Base-by-base conservation (phyloP, 2,888 invertebrate species). In the Hirtodrosophila alboralis region DNA sequence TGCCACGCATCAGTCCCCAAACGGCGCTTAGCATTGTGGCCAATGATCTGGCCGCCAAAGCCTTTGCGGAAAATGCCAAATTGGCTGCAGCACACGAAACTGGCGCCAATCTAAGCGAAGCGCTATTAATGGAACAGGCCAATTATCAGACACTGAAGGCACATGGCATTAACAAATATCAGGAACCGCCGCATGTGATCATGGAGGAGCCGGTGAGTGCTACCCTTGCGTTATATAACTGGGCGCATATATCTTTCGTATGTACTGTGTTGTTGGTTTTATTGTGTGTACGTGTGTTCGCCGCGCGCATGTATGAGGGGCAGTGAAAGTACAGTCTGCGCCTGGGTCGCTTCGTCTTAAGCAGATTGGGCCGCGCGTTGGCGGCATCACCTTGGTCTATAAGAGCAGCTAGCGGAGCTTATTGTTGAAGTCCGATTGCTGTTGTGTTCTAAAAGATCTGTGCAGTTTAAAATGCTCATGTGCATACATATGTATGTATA, bases 1-100 rank as follows among this genome's bases (percentile, higher is more conserved):
- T 97, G 91, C 95, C 96, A 4, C 92, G 97, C 59, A 93, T 95
- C n/a, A 93, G 95, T 47, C 95, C 97, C 5, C 96, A 96, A 87
- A 96, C 97, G 4, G 95, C 95, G 30, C 95, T 96, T 88, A 95
- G 96, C 58, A 94, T 94, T 64, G 92, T 96, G 72, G 97, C 97
- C 9, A 96, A 96, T 90, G 95, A 94, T 89, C 93, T 94, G 45
- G 95, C 96, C 0, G 92, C 93, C 64, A 91, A 92, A 53, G 93
- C 94, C 41, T 92, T 92, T 62, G 92, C 92, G 75, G 93, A 93
- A 75, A 95, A 95, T 89, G 92, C 92, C 56, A 92, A 92, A 76
- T 89, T 93, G 76, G 91, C 92, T 37, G 84, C 89, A 54, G 91
- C 92, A 23, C 77, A 90, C 18, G 91, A 91, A 66, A 93, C 92